phyloP scores from a whole-genome alignment of 2,888 invertebrate genomes.

The Acleris sparsana region DNA sequence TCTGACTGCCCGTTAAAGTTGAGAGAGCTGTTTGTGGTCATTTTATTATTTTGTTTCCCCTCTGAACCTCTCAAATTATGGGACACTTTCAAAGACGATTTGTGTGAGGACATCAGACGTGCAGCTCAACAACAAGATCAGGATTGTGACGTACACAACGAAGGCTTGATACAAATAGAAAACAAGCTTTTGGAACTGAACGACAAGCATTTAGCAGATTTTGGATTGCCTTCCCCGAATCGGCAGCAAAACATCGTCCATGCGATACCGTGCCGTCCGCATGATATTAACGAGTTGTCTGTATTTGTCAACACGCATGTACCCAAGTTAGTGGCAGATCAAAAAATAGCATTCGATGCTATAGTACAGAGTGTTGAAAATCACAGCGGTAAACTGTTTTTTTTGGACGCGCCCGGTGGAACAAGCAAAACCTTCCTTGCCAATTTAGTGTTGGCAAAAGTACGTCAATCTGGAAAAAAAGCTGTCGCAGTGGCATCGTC shows the following conservation, averaged over 20 bases:
- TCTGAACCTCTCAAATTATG: slow-evolving; percentile 20
- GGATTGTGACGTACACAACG: neutral
- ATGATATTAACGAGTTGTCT: too few species aligned
- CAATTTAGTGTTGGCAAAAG: slow-evolving; percentile 30
- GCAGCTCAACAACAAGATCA: neutral
- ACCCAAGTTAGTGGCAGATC: neutral
- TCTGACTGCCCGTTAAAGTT: slow-evolving; percentile 15
- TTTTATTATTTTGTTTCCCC: slow-evolving; percentile 38
- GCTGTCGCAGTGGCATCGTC: slow-evolving; percentile 33
- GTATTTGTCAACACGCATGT: too few species aligned
- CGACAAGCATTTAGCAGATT: slow-evolving; percentile 40
- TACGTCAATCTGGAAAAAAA: slow-evolving; percentile 32
- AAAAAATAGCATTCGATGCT: neutral
- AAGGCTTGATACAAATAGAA: slow-evolving; percentile 37
- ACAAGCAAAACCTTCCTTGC: neutral
- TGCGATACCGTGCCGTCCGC: too few species aligned
- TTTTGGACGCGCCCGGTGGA: neutral
- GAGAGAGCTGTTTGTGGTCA: slow-evolving; percentile 33
- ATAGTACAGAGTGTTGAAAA: neutral
- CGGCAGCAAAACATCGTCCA: slow-evolving; percentile 18
- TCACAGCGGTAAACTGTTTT: neutral
- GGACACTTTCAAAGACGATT: neutral
- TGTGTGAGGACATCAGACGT: neutral
- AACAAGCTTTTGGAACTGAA: slow-evolving; percentile 39
- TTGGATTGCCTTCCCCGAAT: slow-evolving; percentile 41